Conservation (phyloP, 2,797 vertebrate species). For the Argentina silus region DNA sequence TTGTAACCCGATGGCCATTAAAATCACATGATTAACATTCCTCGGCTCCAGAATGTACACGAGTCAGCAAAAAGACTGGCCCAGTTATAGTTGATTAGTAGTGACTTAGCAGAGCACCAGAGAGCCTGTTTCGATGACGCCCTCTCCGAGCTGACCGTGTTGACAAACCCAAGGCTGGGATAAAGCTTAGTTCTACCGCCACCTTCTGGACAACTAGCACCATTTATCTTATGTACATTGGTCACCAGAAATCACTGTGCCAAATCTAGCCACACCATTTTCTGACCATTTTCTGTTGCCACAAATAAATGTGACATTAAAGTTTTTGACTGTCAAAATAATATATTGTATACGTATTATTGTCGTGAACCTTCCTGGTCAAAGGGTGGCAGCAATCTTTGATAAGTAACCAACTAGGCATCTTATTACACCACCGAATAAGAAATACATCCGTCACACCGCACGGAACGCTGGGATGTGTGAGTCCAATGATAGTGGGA, state of each 20-base stretch:
- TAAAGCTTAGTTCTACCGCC: background rate
- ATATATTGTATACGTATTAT: background rate
- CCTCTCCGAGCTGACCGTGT: background rate
- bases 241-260: background rate
- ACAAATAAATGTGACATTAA: no score
- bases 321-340: background rate
- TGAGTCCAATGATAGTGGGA: conserved; percentile 6
- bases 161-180: background rate
- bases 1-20: no score
- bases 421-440: conserved; percentile 17
- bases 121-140: background rate
- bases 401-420: background rate
- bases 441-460: conserved; percentile 24
- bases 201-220: background rate
- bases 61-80: background rate
- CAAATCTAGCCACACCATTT: no score
- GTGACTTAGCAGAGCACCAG: background rate
- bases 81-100: background rate
- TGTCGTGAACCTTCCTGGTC: background rate
- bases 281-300: no score
- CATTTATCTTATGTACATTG: background rate
- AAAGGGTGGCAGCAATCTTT: background rate
- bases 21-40: background rate
- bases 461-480: conserved; percentile 8
- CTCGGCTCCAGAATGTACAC: background rate